Evolutionary conservation across 2,113 vertebrate species (phyloP).

Genomic region (Hippocampus guttulatus): DNA sequence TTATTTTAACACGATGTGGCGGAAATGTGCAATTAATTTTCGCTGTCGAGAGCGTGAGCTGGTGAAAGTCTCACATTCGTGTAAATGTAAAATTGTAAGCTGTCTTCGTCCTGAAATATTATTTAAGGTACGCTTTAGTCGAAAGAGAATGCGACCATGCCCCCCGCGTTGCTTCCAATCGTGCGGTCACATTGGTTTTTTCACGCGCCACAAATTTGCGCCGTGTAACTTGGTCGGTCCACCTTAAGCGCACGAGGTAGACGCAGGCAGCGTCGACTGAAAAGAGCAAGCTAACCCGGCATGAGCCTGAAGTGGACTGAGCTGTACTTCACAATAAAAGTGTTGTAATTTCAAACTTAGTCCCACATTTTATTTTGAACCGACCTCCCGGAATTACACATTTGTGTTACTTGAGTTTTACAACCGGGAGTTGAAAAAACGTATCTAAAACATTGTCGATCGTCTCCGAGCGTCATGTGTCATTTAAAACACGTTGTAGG

Average conservation of each 20-base stretch:
- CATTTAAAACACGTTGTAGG: background rate
- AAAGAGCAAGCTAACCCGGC: background rate
- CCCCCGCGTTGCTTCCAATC: background rate
- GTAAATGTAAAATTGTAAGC: background rate
- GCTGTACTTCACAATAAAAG: background rate
- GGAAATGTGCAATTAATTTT: background rate
- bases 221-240: slow-evolving; percentile 55
- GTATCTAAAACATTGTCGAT: background rate
- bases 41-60: background rate
- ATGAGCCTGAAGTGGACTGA: background rate
- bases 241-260: slow-evolving; percentile 79
- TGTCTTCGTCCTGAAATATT: background rate
- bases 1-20: background rate
- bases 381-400: background rate
- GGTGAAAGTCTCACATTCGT: background rate
- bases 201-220: slow-evolving; percentile 44
- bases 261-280: slow-evolving; percentile 53
- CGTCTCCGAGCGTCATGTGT: background rate
- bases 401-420: too few relatives aligned
- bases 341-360: background rate
- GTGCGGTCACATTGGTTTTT: background rate
- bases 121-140: background rate
- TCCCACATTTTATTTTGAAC: background rate
- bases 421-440: background rate
- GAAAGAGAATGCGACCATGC: background rate